phyloP scores from a whole-genome alignment of 2,797 vertebrate species.

The Adelosebastes latens region DNA sequence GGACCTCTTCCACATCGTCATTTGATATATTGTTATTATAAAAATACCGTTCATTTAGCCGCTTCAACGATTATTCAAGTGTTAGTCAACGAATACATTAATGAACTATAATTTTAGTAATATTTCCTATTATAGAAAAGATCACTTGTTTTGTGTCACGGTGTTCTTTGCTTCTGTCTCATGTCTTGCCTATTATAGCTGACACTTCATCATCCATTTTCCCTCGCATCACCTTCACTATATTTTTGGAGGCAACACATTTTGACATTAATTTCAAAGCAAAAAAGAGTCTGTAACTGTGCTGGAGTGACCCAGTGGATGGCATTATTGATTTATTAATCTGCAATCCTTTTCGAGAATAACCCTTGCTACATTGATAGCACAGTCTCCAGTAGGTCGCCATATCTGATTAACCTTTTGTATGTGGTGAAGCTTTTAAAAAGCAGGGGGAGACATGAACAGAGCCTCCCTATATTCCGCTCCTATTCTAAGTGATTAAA shows the following conservation, averaged over 20 bases:
- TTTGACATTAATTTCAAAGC: conserved; percentile 12
- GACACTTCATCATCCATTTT: neutral
- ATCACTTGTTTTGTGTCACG: neutral
- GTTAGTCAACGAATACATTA: too few relatives aligned
- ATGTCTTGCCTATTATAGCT: neutral
- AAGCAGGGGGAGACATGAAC: conserved; percentile 47
- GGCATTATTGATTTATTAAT: conserved; percentile 57
- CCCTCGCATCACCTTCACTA: neutral
- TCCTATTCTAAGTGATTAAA: conserved; percentile 67
- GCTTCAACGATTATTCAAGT: too few relatives aligned
- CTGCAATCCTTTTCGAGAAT: conserved; percentile 40
- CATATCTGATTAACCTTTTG: conserved; percentile 64
- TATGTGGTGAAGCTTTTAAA: conserved; percentile 34
- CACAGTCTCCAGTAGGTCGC: conserved; percentile 44
- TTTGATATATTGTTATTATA: too few relatives aligned
- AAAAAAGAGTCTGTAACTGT: neutral
- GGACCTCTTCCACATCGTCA: neutral
- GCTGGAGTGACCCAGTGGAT: neutral
- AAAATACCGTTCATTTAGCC: too few relatives aligned
- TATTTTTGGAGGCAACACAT: neutral
- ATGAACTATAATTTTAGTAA: neutral
- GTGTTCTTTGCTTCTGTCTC: neutral
- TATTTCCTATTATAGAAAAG: neutral
- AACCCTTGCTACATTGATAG: conserved; percentile 41
- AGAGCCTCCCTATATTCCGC: conserved; percentile 46